Percentiles rank a stretch among this genome's conserved stretches.
Conservation (phyloP, 2,888 invertebrate genomes). For the Tiliacea citrago region DNA sequence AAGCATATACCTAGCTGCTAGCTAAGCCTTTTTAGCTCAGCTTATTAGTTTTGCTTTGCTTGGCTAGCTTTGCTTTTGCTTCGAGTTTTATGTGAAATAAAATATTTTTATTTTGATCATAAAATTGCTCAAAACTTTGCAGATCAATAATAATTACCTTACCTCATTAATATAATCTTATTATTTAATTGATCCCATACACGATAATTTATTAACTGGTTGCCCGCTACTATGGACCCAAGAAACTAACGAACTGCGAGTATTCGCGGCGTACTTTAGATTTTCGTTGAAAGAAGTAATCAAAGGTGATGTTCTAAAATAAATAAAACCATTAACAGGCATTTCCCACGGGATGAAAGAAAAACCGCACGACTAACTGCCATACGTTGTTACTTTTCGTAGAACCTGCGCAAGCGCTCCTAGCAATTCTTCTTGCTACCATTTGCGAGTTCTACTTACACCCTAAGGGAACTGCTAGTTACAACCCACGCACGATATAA, state of each 20-base stretch:
- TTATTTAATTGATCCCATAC: neutral
- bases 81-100: too few relatives aligned
- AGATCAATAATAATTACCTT: neutral
- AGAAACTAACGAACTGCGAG: neutral
- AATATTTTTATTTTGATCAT: neutral
- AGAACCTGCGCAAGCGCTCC: slow-evolving; percentile 51
- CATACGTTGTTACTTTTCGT: slow-evolving; percentile 42
- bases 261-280: neutral
- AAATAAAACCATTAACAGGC: slow-evolving; percentile 12
- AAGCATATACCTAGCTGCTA: too few relatives aligned
- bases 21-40: too few relatives aligned
- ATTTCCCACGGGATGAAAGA: slow-evolving; percentile 55
- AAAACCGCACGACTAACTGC: slow-evolving; percentile 32
- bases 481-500: slow-evolving; percentile 43
- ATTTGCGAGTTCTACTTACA: slow-evolving; percentile 57
- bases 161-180: neutral
- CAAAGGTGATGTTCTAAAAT: neutral
- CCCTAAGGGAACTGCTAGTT: slow-evolving; percentile 44
- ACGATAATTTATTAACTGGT: slow-evolving; percentile 2
- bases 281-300: neutral
- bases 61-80: too few relatives aligned
- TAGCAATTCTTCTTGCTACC: slow-evolving; percentile 43
- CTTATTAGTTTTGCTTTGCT: too few relatives aligned
- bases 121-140: neutral
- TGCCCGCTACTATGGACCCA: neutral